Evolutionary conservation across 30 jellyfish, hydroid and myxozoan species (phyloP), one percentile per base, ranked within the genome.

Genomic region (Phacellophora camtschatica): DNA sequence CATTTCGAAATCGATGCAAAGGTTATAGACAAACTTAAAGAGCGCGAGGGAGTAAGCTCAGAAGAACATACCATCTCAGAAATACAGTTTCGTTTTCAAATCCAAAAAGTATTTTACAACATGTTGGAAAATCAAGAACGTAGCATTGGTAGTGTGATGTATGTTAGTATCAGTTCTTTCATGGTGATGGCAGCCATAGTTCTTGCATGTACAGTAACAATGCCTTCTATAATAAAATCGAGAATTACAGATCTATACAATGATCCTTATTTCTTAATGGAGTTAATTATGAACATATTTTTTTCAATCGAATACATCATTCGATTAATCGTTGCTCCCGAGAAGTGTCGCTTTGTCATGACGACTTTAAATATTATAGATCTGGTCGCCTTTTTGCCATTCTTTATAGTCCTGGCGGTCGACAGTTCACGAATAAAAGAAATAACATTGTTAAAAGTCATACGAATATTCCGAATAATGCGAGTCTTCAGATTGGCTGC

Each of bases 1-100:
- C 89, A 31, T 37, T 90, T 90, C 62, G 84, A 74, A 57, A 77
- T 90, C 1, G 89, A 90, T 46, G 71, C 58, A 43, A 22, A 54
- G 24, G 73, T 31, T 49, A 79, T 90, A 11, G 32, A 43, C 34
- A 46, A 69, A 12, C 70, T 90, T 85, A 76, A 39, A 48, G 43
- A 51, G 32, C 68, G 41, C 25, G 91, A 77, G 18, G 97, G 97
- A 6, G 42, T 73, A 13, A 25, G 45, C 22, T 32, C 35, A 9
- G 64, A 54, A 0, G 59, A 35, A 23, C 39, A 36, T 16, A 36
- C 51, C 11, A 28, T 46, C 28, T 23, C 34, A 32, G 59, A 13
- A 4, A 9, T 71, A 39, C 20, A 28, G n/a, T 73, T 73, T 34
- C 39, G 35, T 20, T 49, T 15, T 66, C 37, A 49, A 9, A n/a